Conservation (phyloP, 2,113 vertebrate genomes). For the Callorhinus ursinus region DNA sequence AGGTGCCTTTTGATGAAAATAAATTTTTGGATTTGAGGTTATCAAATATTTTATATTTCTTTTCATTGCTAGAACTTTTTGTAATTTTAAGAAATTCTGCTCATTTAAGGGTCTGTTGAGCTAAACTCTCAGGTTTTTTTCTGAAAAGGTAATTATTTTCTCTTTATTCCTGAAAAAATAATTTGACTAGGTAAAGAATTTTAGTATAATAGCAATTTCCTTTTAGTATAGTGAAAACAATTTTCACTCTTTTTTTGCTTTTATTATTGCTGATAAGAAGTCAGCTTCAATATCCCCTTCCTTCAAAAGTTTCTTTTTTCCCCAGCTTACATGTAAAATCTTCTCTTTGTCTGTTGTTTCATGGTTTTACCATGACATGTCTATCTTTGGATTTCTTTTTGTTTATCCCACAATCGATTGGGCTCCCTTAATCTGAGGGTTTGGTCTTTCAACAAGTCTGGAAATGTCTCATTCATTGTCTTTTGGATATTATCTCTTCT, state of each 20-base stretch:
- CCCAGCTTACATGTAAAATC: neutral
- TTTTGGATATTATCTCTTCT: neutral
- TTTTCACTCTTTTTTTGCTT: neutral
- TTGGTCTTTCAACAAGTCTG: neutral
- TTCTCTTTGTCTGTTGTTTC: neutral
- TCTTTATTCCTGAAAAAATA: conserved; percentile 6
- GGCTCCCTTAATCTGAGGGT: neutral
- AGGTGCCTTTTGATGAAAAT: neutral
- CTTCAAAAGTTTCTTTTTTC: neutral
- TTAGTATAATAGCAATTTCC: neutral
- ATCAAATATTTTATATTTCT: neutral
- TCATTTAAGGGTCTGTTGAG: neutral
- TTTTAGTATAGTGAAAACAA: neutral
- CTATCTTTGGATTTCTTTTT: neutral
- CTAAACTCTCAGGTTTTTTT: neutral
- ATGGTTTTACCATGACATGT: neutral
- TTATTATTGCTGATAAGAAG: neutral
- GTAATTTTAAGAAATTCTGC: neutral
- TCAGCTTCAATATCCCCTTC: neutral
- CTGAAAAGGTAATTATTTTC: conserved; percentile 17
- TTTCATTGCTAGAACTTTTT: neutral
- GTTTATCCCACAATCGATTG: neutral
- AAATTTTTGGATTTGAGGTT: neutral
- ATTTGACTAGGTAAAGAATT: neutral
- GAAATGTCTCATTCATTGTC: neutral